Percentiles rank a stretch among this genome's conserved stretches.
phyloP scores from a whole-genome alignment of 2,797 vertebrate species.

The Falco rusticolus region DNA sequence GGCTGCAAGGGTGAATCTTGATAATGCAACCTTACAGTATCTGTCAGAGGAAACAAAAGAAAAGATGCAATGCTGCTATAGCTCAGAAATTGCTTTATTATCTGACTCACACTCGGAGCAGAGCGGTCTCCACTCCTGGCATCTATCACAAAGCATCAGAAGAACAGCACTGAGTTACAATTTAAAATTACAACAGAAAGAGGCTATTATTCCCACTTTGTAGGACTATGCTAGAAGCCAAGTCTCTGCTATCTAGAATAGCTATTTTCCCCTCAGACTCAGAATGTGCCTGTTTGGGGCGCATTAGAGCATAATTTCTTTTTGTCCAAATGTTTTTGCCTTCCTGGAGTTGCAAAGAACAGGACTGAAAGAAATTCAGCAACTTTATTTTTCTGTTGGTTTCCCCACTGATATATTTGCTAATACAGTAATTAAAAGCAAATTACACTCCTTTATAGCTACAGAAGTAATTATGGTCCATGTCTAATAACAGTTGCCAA shows the following conservation, averaged over 20 bases:
- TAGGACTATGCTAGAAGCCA: not conserved
- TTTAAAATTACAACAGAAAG: slow-evolving; percentile 43
- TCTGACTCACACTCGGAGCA: slow-evolving; percentile 29
- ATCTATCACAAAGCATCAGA: slow-evolving; percentile 47
- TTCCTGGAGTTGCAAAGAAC: slow-evolving; percentile 5
- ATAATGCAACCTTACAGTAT: slow-evolving; percentile 36
- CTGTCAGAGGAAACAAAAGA: slow-evolving; percentile 54
- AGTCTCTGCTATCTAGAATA: slow-evolving; percentile 5
- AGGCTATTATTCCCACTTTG: slow-evolving; percentile 29
- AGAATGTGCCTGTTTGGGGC: not conserved
- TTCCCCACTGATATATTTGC: slow-evolving; percentile 11
- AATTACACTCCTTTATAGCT: slow-evolving; percentile 43
- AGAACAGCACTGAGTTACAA: not conserved
- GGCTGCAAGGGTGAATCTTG: not conserved
- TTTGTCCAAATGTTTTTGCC: slow-evolving; percentile 44
- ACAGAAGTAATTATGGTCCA: slow-evolving; percentile 34
- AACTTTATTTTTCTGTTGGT: not conserved
- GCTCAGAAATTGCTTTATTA: slow-evolving; percentile 67
- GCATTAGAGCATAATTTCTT: not conserved
- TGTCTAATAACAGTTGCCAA: not conserved
- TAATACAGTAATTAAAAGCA: slow-evolving; percentile 61
- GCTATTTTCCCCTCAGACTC: not conserved
- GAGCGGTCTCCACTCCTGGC: slow-evolving; percentile 17
- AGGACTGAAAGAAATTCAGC: not conserved
- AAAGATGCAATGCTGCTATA: slow-evolving; percentile 23